phyloP scores from a whole-genome alignment of 2,113 vertebrate species.

The Solea senegalensis region DNA sequence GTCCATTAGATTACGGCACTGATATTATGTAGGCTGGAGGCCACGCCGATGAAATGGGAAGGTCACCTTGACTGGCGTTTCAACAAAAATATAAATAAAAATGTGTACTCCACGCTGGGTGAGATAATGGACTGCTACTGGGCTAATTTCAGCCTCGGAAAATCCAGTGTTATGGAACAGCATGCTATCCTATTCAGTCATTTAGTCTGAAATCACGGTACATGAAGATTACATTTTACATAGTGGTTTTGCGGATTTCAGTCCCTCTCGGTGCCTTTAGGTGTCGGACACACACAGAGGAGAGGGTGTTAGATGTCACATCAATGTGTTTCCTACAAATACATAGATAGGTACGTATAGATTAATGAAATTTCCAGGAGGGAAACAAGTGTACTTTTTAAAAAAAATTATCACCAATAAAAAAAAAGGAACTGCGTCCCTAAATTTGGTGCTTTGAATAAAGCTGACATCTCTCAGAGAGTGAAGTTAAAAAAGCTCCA shows the following conservation, averaged over 20 bases:
- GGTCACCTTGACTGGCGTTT: constrained; percentile 78
- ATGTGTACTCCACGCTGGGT: constrained; percentile 68
- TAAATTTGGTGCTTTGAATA: constrained; percentile 12
- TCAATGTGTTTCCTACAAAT: constrained; percentile 8
- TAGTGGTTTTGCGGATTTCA: constrained; percentile 27
- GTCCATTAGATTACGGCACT: constrained; percentile 48
- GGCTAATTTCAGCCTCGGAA: constrained; percentile 83
- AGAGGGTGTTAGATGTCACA: constrained; percentile 10
- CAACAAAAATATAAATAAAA: constrained; percentile 62
- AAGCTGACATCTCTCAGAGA: constrained; percentile 28
- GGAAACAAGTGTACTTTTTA: neutral
- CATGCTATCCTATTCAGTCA: constrained; percentile 59
- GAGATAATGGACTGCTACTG: constrained; percentile 81
- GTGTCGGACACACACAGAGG: neutral
- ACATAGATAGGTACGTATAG: constrained; percentile 1
- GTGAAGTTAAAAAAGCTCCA: constrained; percentile 25
- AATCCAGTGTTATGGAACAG: constrained; percentile 58
- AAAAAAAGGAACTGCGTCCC: constrained; percentile 23
- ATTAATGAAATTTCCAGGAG: neutral
- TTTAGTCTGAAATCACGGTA: constrained; percentile 58
- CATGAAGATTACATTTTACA: constrained; percentile 71
- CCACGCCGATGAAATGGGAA: constrained; percentile 71
- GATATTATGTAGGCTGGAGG: constrained; percentile 65
- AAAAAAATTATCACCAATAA: constrained; percentile 25
- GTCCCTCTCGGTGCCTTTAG: constrained; percentile 1